phyloP scores from a whole-genome alignment of 2,113 vertebrate genomes.

The Cariama cristata region DNA sequence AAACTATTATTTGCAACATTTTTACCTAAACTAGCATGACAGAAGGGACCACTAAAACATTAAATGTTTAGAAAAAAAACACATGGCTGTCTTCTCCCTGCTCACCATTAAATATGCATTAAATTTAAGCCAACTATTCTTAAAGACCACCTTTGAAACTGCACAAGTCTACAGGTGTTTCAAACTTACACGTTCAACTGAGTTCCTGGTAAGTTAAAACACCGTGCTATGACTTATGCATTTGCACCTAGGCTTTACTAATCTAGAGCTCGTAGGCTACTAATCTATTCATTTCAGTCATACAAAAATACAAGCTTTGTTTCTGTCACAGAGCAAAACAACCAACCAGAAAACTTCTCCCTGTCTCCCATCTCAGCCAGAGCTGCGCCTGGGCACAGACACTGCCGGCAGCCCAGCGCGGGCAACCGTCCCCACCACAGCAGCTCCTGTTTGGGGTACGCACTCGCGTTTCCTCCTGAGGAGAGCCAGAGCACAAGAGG shows the following conservation, averaged over 20 bases:
- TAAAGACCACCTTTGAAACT: background rate
- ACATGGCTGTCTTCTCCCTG: background rate
- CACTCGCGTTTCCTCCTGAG: background rate
- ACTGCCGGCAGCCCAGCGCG: background rate
- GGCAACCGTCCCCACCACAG: background rate
- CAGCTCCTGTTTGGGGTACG: background rate
- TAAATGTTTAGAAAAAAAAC: background rate
- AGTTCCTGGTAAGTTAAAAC: background rate
- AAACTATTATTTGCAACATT: background rate
- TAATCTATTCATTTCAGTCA: background rate
- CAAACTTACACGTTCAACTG: background rate
- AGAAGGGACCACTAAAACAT: background rate
- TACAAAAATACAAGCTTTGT: background rate
- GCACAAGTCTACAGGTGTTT: accelerated
- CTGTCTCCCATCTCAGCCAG: background rate
- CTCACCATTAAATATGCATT: background rate
- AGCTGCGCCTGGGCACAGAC: background rate
- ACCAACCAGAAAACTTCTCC: background rate
- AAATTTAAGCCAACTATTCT: background rate
- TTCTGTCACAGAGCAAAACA: background rate
- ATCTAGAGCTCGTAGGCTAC: background rate
- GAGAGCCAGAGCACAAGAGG: accelerated
- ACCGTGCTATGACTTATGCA: background rate
- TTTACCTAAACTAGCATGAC: background rate
- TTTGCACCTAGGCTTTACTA: background rate